Evolutionary conservation across 1,140 invertebrate species (phyloP).

Genomic region (Hycleus cichorii): DNA sequence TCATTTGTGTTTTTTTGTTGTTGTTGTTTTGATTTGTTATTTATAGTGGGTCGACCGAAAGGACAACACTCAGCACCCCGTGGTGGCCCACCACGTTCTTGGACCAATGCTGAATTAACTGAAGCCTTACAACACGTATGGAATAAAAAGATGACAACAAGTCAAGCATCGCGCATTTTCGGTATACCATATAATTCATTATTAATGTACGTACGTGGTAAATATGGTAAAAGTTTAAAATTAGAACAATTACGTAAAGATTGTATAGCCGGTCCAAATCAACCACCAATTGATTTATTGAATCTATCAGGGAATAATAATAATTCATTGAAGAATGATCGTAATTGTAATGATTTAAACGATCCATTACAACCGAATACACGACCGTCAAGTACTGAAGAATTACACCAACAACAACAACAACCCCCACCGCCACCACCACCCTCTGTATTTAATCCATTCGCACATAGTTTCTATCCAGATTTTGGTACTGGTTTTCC

Average conservation of each 20-base stretch:
- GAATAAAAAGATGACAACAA: conserved; percentile 93
- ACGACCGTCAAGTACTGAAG: conserved; percentile 53
- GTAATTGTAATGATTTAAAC: conserved; percentile 16
- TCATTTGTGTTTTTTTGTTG: not conserved
- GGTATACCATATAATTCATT: conserved; percentile 87
- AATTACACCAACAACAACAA: conserved; percentile 41
- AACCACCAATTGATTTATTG: conserved; percentile 55
- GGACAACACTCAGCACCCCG: conserved; percentile 82
- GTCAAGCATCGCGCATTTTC: conserved; percentile 80
- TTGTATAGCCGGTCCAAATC: conserved; percentile 62
- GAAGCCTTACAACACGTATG: conserved; percentile 83
- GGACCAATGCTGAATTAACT: conserved; percentile 84
- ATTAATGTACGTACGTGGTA: conserved; percentile 86
- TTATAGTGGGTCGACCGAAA: conserved; percentile 60
- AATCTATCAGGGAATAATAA: conserved; percentile 63
- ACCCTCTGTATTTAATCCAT: conserved; percentile 62
- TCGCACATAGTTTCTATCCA: conserved; percentile 67
- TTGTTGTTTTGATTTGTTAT: not conserved
- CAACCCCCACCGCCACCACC: conserved; percentile 23
- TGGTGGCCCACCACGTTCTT: conserved; percentile 78
- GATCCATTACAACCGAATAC: conserved; percentile 43
- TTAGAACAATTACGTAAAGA: conserved; percentile 79
- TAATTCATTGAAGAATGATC: conserved; percentile 43
- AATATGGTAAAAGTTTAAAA: conserved; percentile 83
- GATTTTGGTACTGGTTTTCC: conserved; percentile 72